Conservation (phyloP, 2,113 vertebrate genomes). For the human (Homo sapiens) region GRCh38 chr7:92787501-92788000, state of each 20-base stretch:
- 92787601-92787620: neutral
- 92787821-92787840: neutral
- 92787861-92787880: neutral
- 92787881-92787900: neutral
- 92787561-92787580: too few relatives aligned
- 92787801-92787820: neutral
- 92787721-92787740: neutral
- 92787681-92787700: neutral
- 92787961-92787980: neutral
- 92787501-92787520: too few relatives aligned
- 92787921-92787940: constrained; percentile 42
- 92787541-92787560: too few relatives aligned
- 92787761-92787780: neutral
- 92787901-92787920: constrained; percentile 3
- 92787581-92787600: constrained; percentile 12
- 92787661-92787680: neutral
- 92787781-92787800: neutral
- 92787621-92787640: neutral
- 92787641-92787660: neutral
- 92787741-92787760: constrained; percentile 18
- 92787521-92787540: too few relatives aligned
- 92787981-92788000: neutral
- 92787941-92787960: neutral
- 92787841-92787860: neutral
- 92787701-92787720: neutral